phyloP scores from a whole-genome alignment of 2,113 vertebrate genomes.

The Polypterus bichir region DNA sequence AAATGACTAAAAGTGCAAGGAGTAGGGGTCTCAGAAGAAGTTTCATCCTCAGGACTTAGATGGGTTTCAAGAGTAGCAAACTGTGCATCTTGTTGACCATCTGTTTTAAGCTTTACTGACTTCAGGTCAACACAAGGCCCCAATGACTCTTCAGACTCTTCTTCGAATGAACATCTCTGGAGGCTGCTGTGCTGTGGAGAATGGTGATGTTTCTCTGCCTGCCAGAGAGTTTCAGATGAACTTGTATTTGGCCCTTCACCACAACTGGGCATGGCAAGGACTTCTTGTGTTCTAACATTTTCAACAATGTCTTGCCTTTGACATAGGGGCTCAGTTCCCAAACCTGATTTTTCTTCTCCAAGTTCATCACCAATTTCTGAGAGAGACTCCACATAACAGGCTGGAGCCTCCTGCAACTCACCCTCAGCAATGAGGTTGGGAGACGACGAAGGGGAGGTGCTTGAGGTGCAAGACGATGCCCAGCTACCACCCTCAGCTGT shows the following conservation, averaged over 20 bases:
- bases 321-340: slow-evolving; percentile 32
- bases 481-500: slow-evolving; percentile 88
- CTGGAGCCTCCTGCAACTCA: slow-evolving; percentile 47
- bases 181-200: slow-evolving; percentile 41
- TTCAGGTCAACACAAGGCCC: slow-evolving; percentile 21
- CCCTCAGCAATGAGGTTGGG: slow-evolving; percentile 61
- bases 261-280: neutral
- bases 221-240: slow-evolving; percentile 41
- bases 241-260: slow-evolving; percentile 21
- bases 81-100: slow-evolving; percentile 28
- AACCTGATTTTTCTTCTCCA: slow-evolving; percentile 36
- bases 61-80: slow-evolving; percentile 19
- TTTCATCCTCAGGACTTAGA: slow-evolving; percentile 22
- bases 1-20: slow-evolving; percentile 26
- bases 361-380: slow-evolving; percentile 51
- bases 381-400: slow-evolving; percentile 50
- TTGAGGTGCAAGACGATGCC: slow-evolving; percentile 70
- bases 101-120: slow-evolving; percentile 15
- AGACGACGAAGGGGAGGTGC: slow-evolving; percentile 66
- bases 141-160: slow-evolving; percentile 34
- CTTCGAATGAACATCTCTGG: slow-evolving; percentile 36
- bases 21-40: slow-evolving; percentile 25
- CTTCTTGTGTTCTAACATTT: slow-evolving; percentile 30
- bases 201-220: slow-evolving; percentile 28
- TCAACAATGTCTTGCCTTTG: slow-evolving; percentile 24